Base-by-base conservation (phyloP, 2,113 vertebrate genomes). In the Halichoerus grypus region DNA sequence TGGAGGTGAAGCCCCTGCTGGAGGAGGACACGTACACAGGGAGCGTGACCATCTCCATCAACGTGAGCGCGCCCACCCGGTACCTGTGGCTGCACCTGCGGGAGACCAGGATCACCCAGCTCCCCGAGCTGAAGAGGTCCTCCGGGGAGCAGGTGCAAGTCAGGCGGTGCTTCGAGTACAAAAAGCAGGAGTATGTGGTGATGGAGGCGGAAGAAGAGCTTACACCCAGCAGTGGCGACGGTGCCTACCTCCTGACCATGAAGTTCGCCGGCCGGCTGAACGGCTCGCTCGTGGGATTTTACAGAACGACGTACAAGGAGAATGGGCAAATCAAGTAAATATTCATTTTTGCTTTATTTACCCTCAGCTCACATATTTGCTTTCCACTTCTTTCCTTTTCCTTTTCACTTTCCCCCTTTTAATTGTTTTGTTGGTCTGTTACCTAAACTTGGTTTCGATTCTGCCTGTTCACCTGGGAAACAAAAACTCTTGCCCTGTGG, bases 281-380 rank as follows among this genome's bases (percentile, higher is more conserved):
- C 1, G 99, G 99, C 90, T 99, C 99, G 0, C 98, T 99, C 51
- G 99, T 99, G 96, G 99, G 99, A 1, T 99, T 99, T 97, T 99
- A 99, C 93, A 99, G 98, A 88, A 99, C 99, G 39, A 99, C 99
- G 4, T 99, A 99, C 98, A 95, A 57, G 7, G 99, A 99, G 94
- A 71, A 98, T 0, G 99, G 98, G 42, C 1, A 79, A 11, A 97
- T 53, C 97, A 99, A 99, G 99, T 99, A 99, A 99, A 95, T 57
- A 49, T 82, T 74, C 16, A 53, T 96, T 95, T 96, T 94, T 53
- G 33, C 39, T 63, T 51, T n/a, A 2, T 74, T 67, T 82, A 4
- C 28, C 57, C 53, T 46, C 24, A 11, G 93, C 84, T 72, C 95
- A 61, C 53, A 31, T 67, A 26, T 19, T 87, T 95, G 94, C 55